Percentiles rank a stretch among this genome's conserved stretches.
Conservation (phyloP, 2,113 vertebrate genomes). For the Siphamia tubifer region DNA sequence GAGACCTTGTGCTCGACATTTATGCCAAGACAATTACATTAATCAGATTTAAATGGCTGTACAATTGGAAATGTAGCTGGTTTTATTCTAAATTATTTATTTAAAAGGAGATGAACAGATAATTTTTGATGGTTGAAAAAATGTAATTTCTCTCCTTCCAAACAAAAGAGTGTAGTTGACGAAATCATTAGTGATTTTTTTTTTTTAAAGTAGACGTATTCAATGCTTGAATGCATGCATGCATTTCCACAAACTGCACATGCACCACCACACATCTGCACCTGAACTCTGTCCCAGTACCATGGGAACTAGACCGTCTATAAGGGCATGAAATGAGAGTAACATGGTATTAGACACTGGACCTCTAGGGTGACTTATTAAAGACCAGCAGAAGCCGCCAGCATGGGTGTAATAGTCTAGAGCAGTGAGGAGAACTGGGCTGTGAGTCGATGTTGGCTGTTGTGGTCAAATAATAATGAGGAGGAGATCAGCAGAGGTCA, state of each 20-base stretch:
- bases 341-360: not conserved
- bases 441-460: conserved; percentile 33
- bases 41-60: conserved; percentile 67
- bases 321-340: conserved; percentile 15
- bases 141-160: conserved; percentile 23
- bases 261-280: conserved; percentile 12
- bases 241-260: conserved; percentile 4
- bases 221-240: conserved; percentile 5
- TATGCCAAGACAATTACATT: conserved; percentile 69
- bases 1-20: conserved; percentile 37
- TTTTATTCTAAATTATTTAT: conserved; percentile 52
- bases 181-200: conserved; percentile 26
- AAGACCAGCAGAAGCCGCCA: conserved; percentile 37
- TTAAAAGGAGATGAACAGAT: conserved; percentile 47
- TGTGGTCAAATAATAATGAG: conserved; percentile 40
- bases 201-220: conserved; percentile 9
- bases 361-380: conserved; percentile 22
- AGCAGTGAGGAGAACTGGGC: not conserved
- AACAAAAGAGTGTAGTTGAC: conserved; percentile 34
- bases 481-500: conserved; percentile 19
- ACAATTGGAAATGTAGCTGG: conserved; percentile 37
- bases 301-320: too few relatives aligned
- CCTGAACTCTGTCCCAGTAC: not conserved
- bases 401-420: conserved; percentile 20
- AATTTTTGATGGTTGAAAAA: conserved; percentile 51